A percentile compares a stretch with the other conserved stretches of the same genome.
Conservation (phyloP, 2,113 vertebrate genomes). For the Glareola pratincola region DNA sequence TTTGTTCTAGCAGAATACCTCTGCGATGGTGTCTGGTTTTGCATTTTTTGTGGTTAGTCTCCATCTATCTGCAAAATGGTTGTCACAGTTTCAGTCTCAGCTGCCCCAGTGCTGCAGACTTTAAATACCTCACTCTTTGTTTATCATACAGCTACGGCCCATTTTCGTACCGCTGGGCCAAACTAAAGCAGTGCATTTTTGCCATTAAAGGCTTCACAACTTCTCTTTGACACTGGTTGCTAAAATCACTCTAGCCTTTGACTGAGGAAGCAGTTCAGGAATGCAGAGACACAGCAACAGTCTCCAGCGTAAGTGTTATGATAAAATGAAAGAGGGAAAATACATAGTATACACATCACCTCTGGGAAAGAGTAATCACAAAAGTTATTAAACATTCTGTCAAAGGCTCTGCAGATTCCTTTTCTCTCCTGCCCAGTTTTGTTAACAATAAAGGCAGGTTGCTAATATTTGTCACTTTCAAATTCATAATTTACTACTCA, state of each 20-base stretch:
- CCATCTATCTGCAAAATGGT: background rate
- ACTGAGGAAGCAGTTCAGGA: conserved; percentile 56
- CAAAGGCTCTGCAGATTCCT: conserved; percentile 65
- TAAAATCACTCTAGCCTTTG: conserved; percentile 41
- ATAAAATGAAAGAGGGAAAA: conserved; percentile 61
- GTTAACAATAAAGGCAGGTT: conserved; percentile 72
- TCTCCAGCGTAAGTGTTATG: conserved; percentile 37
- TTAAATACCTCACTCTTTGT: background rate
- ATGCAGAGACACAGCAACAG: conserved; percentile 56
- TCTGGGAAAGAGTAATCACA: conserved; percentile 71
- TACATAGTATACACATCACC: conserved; percentile 71
- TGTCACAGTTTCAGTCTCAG: background rate
- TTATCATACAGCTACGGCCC: background rate
- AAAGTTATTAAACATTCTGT: conserved; percentile 77
- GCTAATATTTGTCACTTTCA: conserved; percentile 73
- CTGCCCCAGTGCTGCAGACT: background rate
- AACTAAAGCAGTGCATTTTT: background rate
- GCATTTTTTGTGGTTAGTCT: background rate
- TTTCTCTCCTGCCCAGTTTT: conserved; percentile 59
- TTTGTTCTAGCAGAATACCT: background rate
- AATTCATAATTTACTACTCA: conserved; percentile 80
- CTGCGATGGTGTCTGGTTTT: background rate
- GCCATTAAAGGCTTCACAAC: background rate
- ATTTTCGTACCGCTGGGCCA: background rate
- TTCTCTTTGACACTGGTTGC: background rate